phyloP scores from a whole-genome alignment of 2,113 vertebrate species.

The Grallaria varia region DNA sequence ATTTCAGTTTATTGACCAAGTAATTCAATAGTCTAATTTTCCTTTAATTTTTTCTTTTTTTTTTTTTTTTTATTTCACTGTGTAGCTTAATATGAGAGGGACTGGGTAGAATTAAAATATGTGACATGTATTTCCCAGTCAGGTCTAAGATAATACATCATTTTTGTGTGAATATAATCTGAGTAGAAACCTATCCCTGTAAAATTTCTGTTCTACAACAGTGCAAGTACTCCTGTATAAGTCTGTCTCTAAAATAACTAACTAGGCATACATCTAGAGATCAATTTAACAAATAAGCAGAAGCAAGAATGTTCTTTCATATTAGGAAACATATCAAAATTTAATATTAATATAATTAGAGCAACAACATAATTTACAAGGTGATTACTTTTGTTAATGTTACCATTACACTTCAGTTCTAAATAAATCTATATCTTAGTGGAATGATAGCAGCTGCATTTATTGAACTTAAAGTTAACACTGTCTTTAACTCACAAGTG shows the following conservation, averaged over 20 bases:
- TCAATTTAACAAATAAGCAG: neutral
- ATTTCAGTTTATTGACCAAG: neutral
- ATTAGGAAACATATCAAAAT: neutral
- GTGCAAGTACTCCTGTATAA: neutral
- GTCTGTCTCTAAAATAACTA: neutral
- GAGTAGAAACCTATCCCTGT: neutral
- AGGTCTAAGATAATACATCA: neutral
- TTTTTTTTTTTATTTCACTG: neutral
- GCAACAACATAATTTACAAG: neutral
- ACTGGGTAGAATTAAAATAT: neutral
- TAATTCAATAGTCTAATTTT: neutral
- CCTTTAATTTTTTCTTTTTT: neutral
- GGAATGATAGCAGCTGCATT: neutral
- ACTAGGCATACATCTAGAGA: neutral
- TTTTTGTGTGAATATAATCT: neutral
- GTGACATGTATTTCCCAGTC: neutral
- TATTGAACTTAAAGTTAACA: neutral
- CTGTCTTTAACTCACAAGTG: neutral
- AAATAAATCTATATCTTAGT: neutral
- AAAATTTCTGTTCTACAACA: neutral
- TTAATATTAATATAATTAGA: neutral
- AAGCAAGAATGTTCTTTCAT: neutral
- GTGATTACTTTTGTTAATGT: neutral
- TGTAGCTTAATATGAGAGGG: neutral
- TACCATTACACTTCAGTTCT: neutral